Conservation (phyloP, 2,113 vertebrate species). For the Hemicordylus capensis region DNA sequence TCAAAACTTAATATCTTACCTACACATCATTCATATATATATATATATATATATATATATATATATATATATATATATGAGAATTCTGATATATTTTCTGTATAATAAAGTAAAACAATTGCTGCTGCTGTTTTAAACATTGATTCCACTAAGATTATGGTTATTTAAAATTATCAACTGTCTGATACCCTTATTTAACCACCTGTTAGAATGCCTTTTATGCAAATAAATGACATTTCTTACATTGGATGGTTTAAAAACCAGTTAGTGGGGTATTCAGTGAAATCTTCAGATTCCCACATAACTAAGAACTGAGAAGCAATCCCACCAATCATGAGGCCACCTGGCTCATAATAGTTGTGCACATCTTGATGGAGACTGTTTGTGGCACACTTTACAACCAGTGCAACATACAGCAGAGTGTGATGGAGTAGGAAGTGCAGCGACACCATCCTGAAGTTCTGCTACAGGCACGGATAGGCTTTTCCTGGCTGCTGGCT, state of each 20-base stretch:
- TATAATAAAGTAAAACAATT: not conserved
- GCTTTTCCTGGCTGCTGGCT: not conserved
- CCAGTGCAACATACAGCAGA: not conserved
- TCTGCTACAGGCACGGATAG: too few species aligned
- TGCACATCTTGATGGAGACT: not conserved
- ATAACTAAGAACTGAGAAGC: not conserved
- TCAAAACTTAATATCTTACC: not conserved
- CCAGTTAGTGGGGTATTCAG: not conserved
- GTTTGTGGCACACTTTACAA: not conserved
- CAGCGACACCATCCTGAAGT: not conserved
- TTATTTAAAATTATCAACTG: not conserved
- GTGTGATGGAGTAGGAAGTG: not conserved
- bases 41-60: too few species aligned
- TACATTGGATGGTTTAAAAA: not conserved
- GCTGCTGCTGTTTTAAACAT: not conserved
- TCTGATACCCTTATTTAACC: not conserved
- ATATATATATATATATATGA: too few species aligned
- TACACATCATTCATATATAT: not conserved
- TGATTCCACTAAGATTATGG: not conserved
- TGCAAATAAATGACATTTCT: not conserved
- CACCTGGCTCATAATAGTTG: not conserved
- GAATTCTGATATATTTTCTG: not conserved
- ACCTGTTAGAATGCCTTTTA: not conserved
- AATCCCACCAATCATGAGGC: not conserved
- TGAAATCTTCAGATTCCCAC: not conserved